phyloP scores from a whole-genome alignment of 2,797 vertebrate genomes.

The Xenops minutus region DNA sequence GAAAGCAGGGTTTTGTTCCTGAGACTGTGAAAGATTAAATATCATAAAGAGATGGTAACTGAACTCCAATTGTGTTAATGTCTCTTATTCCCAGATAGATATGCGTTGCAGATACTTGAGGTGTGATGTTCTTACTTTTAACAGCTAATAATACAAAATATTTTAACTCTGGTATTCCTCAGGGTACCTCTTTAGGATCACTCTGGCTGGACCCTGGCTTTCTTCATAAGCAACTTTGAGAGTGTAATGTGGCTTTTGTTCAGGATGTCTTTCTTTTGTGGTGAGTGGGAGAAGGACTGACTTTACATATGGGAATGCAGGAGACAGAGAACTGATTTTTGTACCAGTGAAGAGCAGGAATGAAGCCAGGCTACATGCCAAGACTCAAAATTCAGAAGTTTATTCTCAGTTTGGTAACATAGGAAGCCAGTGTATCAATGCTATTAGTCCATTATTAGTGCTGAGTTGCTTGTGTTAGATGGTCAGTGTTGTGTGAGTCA shows the following conservation, averaged over 20 bases:
- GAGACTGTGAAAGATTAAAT: constrained; percentile 23
- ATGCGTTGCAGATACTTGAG: neutral
- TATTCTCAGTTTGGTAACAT: neutral
- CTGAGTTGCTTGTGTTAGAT: neutral
- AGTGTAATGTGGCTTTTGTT: neutral
- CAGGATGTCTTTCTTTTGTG: neutral
- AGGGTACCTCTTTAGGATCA: rapidly evolving
- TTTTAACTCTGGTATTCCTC: neutral
- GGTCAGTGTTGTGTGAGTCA: neutral
- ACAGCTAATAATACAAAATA: neutral
- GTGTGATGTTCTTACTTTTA: neutral
- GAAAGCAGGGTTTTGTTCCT: neutral
- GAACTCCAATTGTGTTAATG: neutral
- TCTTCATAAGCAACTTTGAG: rapidly evolving
- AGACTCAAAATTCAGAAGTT: neutral
- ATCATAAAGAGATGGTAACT: neutral
- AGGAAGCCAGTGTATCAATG: rapidly evolving
- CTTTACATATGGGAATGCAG: neutral
- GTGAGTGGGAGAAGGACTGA: neutral
- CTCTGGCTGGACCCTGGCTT: neutral
- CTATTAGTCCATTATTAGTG: neutral
- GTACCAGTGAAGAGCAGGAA: neutral
- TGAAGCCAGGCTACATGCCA: neutral
- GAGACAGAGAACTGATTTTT: neutral
- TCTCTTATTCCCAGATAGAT: neutral